phyloP scores from a whole-genome alignment of 2,113 vertebrate genomes.

The Dolichotis patagonum region DNA sequence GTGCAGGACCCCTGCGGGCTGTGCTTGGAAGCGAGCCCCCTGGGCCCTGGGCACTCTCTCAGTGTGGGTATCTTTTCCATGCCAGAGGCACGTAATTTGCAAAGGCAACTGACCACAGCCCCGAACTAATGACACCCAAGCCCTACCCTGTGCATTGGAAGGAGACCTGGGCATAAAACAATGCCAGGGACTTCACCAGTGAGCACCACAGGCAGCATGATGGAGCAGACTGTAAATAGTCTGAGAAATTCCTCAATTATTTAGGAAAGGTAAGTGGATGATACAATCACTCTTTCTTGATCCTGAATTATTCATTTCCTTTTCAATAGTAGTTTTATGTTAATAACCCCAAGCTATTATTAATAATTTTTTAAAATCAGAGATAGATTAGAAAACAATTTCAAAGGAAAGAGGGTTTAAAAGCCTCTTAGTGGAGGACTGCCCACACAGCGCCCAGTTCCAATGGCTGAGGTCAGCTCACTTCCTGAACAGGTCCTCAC shows the following conservation, averaged over 20 bases:
- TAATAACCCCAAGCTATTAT: conserved; percentile 75
- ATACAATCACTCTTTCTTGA: conserved; percentile 72
- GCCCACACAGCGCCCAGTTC: neutral
- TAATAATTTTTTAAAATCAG: conserved; percentile 73
- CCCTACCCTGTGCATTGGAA: rapidly evolving
- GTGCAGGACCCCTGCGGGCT: neutral
- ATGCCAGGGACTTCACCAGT: neutral
- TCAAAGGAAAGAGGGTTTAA: neutral
- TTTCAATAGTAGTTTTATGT: conserved; percentile 69
- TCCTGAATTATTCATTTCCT: conserved; percentile 80
- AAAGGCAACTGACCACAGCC: neutral
- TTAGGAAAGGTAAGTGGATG: conserved; percentile 73
- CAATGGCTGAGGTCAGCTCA: rapidly evolving
- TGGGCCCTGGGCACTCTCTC: rapidly evolving
- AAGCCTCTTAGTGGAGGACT: neutral
- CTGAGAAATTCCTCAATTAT: conserved; percentile 82
- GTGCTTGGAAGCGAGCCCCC: rapidly evolving
- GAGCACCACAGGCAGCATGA: conserved; percentile 58
- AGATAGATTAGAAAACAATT: conserved; percentile 58
- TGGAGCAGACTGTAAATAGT: conserved; percentile 74
- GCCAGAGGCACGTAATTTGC: rapidly evolving
- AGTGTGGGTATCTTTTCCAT: neutral
- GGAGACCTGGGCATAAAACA: neutral
- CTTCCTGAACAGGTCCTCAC: neutral
- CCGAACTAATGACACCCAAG: rapidly evolving